phyloP scores from a whole-genome alignment of 2,113 vertebrate species.

The Oncorhynchus clarkii region DNA sequence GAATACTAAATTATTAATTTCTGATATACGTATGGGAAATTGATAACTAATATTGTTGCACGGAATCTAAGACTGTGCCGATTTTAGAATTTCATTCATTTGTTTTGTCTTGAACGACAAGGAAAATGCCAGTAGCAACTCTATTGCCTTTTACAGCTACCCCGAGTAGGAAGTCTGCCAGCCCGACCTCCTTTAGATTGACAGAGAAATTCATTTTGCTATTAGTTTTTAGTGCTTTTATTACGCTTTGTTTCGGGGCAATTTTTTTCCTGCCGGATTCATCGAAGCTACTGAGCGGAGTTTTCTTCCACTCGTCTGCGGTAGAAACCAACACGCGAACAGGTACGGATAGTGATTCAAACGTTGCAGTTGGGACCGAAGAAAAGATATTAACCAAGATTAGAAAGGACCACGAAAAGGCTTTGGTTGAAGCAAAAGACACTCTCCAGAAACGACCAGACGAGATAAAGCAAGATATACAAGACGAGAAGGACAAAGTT shows the following conservation, averaged over 20 bases:
- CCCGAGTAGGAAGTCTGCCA: slow-evolving; percentile 83
- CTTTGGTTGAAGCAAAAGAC: slow-evolving; percentile 91
- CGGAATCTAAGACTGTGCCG: not conserved
- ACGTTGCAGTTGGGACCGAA: slow-evolving; percentile 57
- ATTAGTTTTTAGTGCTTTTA: slow-evolving; percentile 91
- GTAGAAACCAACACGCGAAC: slow-evolving; percentile 74
- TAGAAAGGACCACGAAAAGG: slow-evolving; percentile 90
- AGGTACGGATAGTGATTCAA: slow-evolving; percentile 66
- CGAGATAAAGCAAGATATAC: slow-evolving; percentile 89
- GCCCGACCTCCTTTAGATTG: slow-evolving; percentile 84
- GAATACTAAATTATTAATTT: slow-evolving; percentile 21
- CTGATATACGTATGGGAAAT: slow-evolving; percentile 16
- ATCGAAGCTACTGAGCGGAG: slow-evolving; percentile 90
- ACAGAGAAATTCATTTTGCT: slow-evolving; percentile 93
- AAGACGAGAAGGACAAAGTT: slow-evolving; percentile 82
- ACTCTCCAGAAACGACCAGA: slow-evolving; percentile 88
- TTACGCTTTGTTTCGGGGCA: slow-evolving; percentile 92
- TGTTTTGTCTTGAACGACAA: slow-evolving; percentile 22
- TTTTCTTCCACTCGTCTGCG: slow-evolving; percentile 86
- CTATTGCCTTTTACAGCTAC: slow-evolving; percentile 75
- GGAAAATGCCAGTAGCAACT: slow-evolving; percentile 77
- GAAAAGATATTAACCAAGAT: slow-evolving; percentile 83
- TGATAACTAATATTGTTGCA: slow-evolving; percentile 38
- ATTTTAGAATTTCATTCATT: slow-evolving; percentile 25
- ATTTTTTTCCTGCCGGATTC: slow-evolving; percentile 96